Percentiles rank a stretch among this genome's conserved stretches.
Evolutionary conservation across 2,888 invertebrate species (phyloP).

Genomic region (Acanthosepion lycidas): DNA sequence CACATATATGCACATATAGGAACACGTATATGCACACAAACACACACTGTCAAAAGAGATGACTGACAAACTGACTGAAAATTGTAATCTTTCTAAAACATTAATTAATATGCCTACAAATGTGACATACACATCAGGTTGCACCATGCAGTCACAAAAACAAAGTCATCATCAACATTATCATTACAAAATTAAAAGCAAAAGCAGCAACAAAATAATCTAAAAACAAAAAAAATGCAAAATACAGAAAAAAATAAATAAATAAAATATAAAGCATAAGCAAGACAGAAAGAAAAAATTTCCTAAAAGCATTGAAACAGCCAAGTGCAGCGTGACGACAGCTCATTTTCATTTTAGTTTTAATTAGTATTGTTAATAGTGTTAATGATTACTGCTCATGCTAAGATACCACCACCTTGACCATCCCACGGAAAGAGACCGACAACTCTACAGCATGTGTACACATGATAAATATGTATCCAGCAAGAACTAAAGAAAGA

Average conservation of each 20-base stretch:
- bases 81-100: no score
- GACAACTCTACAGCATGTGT: not conserved
- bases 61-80: no score
- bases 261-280: not conserved
- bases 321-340: not conserved
- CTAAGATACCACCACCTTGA: not conserved
- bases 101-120: no score
- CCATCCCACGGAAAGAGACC: not conserved
- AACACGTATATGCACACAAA: no score
- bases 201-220: not conserved
- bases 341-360: not conserved
- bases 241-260: not conserved
- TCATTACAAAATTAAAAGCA: not conserved
- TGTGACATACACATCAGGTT: not conserved
- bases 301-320: not conserved
- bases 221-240: not conserved
- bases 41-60: no score
- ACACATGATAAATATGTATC: slow-evolving; percentile 33
- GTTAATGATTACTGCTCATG: slow-evolving; percentile 33
- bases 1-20: no score
- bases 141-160: not conserved
- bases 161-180: not conserved
- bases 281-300: not conserved
- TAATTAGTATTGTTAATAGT: not conserved
- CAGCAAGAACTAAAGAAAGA: not conserved